Percentiles rank a stretch among this genome's conserved stretches.
Evolutionary conservation across 2,888 invertebrate species (phyloP).

Genomic region (Drosophila differens): DNA sequence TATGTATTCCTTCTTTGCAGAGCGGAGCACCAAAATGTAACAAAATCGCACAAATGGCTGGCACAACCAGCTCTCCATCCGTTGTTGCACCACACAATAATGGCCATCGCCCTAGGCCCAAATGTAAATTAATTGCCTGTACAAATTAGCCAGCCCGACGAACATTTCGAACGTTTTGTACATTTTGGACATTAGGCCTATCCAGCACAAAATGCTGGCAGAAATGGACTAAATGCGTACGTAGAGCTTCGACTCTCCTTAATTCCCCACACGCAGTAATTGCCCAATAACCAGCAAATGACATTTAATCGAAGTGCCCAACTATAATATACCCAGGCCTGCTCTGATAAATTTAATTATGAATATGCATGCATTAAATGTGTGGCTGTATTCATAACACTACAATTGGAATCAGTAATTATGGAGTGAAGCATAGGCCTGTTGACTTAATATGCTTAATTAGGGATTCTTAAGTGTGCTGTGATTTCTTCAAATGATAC

Average conservation of each 20-base stretch:
- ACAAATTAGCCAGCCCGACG: conserved; percentile 69
- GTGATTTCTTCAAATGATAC: background rate
- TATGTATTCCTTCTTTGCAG: conserved; percentile 13
- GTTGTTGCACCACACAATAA: conserved; percentile 1
- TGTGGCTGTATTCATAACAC: background rate
- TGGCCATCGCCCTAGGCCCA: conserved; percentile 19
- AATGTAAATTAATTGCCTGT: conserved; percentile 78
- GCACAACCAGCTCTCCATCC: background rate
- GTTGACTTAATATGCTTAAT: background rate
- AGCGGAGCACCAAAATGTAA: conserved; percentile 50
- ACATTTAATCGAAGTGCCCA: background rate
- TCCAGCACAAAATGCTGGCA: conserved; percentile 34
- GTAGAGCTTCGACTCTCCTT: conserved; percentile 13
- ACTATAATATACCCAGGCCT: conserved; percentile 20
- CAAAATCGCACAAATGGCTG: conserved; percentile 68
- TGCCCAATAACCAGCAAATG: conserved; percentile 20
- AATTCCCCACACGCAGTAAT: conserved; percentile 40
- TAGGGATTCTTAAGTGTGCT: background rate
- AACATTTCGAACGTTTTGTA: conserved; percentile 51
- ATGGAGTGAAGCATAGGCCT: background rate
- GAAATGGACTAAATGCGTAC: conserved; percentile 18
- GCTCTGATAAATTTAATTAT: background rate
- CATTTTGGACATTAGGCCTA: conserved; percentile 48
- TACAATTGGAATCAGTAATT: background rate
- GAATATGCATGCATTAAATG: background rate